Conservation (phyloP, 1,140 invertebrate species). For the Euura lappo region DNA sequence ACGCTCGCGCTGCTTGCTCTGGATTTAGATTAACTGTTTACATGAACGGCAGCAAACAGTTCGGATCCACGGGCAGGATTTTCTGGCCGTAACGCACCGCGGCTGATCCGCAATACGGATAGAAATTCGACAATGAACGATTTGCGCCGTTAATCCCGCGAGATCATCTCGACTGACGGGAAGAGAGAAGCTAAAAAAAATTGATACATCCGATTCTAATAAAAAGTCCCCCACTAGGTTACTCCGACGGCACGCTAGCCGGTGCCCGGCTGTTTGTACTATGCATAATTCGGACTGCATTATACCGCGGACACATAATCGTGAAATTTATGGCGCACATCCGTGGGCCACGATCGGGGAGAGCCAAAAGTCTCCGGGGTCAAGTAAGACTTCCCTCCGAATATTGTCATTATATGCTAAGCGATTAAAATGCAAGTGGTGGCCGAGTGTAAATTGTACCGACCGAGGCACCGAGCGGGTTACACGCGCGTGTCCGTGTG, state of each 20-base stretch:
- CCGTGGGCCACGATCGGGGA: slow-evolving; percentile 18
- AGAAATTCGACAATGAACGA: no score
- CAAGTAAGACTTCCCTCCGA: slow-evolving; percentile 42
- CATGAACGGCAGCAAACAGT: slow-evolving; percentile 42
- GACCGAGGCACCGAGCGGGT: no score
- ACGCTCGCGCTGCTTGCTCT: slow-evolving; percentile 57
- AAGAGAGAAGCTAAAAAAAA: no score
- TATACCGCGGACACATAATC: slow-evolving; percentile 42
- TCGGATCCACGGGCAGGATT: not conserved
- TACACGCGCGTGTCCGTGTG: no score
- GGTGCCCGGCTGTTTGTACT: not conserved
- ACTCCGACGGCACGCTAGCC: not conserved
- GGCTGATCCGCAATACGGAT: no score
- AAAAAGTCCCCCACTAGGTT: not conserved
- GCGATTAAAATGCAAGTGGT: not conserved
- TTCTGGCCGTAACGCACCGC: no score
- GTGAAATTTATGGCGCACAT: slow-evolving; percentile 43
- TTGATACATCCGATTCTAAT: no score
- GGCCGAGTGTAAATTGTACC: no score
- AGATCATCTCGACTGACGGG: no score
- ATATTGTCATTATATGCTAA: slow-evolving; percentile 40
- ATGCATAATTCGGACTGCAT: slow-evolving; percentile 43
- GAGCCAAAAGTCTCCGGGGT: slow-evolving; percentile 28
- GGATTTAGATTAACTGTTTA: slow-evolving; percentile 64
- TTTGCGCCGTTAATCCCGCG: no score